These are phyloP conservation scores for Hemiprocne comata DNA, from an alignment of 2,113 vertebrate genomes.

Conservation along the genomic window DNA sequence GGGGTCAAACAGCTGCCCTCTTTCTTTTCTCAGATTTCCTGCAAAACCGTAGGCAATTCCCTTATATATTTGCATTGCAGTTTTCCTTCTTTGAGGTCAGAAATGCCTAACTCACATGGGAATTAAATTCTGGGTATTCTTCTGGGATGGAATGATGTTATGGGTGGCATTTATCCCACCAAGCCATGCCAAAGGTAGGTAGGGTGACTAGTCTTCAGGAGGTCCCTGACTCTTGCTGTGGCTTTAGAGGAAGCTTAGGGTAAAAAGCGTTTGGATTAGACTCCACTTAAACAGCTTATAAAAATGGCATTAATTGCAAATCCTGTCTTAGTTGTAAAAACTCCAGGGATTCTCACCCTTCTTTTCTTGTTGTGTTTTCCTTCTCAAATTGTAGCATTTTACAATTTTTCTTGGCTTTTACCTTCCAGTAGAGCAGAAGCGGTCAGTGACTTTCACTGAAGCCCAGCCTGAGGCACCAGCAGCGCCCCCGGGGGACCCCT, in stretches of 20 bases:
- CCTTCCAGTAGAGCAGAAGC: slow-evolving; percentile 88
- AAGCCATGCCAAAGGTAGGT: neutral
- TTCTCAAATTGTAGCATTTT: neutral
- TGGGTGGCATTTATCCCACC: neutral
- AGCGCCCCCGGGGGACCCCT: neutral
- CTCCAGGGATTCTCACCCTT: neutral
- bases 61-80: neutral
- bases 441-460: slow-evolving; percentile 96
- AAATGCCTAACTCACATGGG: neutral
- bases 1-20: neutral
- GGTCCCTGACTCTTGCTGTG: neutral
- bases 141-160: neutral
- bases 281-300: neutral
- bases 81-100: neutral
- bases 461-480: slow-evolving; percentile 68
- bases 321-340: neutral
- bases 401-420: neutral
- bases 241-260: neutral
- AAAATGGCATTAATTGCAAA: neutral
- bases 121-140: neutral
- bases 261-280: neutral
- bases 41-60: neutral
- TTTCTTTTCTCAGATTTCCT: neutral
- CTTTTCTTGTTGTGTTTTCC: neutral
- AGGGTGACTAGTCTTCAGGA: neutral